These are phyloP conservation scores for Silurus meridionalis DNA, from an alignment of 2,113 vertebrate genomes.

Conservation along the genomic window DNA sequence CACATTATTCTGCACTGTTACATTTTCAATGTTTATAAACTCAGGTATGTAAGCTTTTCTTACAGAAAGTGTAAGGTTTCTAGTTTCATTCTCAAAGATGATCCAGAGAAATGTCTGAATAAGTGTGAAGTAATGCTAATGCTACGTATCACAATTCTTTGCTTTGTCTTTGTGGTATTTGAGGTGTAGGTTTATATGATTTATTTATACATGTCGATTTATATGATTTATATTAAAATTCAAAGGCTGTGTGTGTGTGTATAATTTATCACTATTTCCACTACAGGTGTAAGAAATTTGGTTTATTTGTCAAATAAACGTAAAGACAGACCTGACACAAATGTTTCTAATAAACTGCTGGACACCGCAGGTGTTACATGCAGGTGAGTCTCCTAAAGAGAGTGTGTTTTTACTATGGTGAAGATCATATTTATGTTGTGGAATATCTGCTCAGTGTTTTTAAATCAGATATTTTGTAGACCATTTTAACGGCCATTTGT, in stretches of 20 bases:
- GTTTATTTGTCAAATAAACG: constrained; percentile 95
- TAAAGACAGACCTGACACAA: constrained; percentile 79
- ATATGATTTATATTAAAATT: no score
- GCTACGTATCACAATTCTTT: no score
- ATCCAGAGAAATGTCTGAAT: no score
- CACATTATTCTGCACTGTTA: background rate
- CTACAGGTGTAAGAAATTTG: constrained; percentile 87
- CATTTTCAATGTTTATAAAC: background rate
- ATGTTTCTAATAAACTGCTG: constrained; percentile 83
- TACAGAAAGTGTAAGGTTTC: background rate
- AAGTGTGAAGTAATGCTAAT: no score
- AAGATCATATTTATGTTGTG: no score
- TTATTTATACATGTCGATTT: no score
- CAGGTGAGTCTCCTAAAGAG: constrained; percentile 71
- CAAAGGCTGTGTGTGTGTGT: no score
- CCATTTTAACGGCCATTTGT: background rate
- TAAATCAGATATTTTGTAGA: background rate
- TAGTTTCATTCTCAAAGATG: background rate
- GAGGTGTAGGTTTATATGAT: no score
- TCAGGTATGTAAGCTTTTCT: background rate
- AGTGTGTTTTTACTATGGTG: background rate
- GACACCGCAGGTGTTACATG: constrained; percentile 77
- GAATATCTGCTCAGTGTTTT: background rate
- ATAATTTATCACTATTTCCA: background rate
- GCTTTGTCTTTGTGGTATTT: no score